phyloP scores from a whole-genome alignment of 2,113 vertebrate genomes.

The Hydrochoerus hydrochaeris region DNA sequence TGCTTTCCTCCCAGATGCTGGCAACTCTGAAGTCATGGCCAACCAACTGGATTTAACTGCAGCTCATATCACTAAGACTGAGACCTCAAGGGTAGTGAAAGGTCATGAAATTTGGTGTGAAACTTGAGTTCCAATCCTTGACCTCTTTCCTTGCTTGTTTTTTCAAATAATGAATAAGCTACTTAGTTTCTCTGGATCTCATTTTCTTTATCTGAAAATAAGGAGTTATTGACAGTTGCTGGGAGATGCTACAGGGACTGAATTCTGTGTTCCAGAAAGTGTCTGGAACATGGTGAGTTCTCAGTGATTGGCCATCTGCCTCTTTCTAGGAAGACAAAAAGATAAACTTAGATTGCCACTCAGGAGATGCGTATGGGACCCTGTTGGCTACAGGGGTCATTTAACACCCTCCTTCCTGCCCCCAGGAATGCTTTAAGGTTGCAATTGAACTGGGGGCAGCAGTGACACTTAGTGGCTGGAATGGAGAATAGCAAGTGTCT shows the following conservation, averaged over 20 bases:
- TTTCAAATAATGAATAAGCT: neutral
- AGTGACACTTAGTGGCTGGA: slow-evolving; percentile 74
- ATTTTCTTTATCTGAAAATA: neutral
- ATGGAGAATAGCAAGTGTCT: slow-evolving; percentile 5
- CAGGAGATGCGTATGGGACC: neutral
- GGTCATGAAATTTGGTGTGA: neutral
- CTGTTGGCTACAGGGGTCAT: neutral
- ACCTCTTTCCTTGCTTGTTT: neutral
- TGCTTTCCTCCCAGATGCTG: neutral
- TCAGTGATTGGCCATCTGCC: neutral
- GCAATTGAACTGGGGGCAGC: neutral
- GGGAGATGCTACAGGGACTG: neutral
- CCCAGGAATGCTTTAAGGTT: fast-evolving
- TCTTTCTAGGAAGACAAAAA: neutral
- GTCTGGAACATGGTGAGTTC: neutral
- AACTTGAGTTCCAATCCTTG: neutral
- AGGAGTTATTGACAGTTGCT: neutral
- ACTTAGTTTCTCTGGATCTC: neutral
- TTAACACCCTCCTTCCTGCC: neutral
- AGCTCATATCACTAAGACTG: neutral
- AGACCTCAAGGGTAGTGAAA: neutral
- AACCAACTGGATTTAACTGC: neutral
- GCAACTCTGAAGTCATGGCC: neutral
- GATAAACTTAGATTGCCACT: neutral
- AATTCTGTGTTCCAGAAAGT: neutral